Evolutionary conservation across 92 coral and sea anemone genomes (phyloP).

Genomic region (Umimayanthus chanpuru): DNA sequence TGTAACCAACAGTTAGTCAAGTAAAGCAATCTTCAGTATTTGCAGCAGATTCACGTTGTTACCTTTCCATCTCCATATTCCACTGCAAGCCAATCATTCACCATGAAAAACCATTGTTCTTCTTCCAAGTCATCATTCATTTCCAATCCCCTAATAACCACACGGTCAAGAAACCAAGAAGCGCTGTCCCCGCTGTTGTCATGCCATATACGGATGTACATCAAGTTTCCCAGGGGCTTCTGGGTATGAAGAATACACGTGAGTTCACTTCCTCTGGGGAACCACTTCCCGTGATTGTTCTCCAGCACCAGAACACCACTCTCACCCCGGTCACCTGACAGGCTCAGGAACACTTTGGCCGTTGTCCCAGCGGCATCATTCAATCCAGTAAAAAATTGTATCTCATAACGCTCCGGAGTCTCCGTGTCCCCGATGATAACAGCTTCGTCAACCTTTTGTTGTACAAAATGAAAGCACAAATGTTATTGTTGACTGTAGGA

Average conservation of each 20-base stretch:
- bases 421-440: not conserved
- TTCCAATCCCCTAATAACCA: conserved; percentile 54
- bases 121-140: conserved; percentile 45
- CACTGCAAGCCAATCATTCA: conserved; percentile 86
- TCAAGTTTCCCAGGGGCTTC: conserved; percentile 64
- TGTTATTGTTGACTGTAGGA: not conserved
- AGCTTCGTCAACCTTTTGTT: conserved; percentile 3
- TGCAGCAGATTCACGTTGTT: not conserved
- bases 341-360: conserved; percentile 58
- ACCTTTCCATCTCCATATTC: conserved; percentile 80
- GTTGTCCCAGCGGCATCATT: conserved; percentile 76
- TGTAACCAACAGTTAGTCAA: too few relatives aligned
- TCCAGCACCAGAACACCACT: conserved; percentile 70
- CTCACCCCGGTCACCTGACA: conserved; percentile 69
- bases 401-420: conserved; percentile 45
- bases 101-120: conserved; percentile 73
- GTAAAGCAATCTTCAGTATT: too few relatives aligned
- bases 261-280: conserved; percentile 60
- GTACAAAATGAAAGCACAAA: not conserved
- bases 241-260: conserved; percentile 62
- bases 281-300: conserved; percentile 10
- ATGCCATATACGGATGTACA: conserved; percentile 88
- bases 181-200: conserved; percentile 80
- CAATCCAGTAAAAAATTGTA: conserved; percentile 65
- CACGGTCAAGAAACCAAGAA: conserved; percentile 78